Conservation (phyloP, 2,113 vertebrate genomes). For the Amphiprion ocellaris region DNA sequence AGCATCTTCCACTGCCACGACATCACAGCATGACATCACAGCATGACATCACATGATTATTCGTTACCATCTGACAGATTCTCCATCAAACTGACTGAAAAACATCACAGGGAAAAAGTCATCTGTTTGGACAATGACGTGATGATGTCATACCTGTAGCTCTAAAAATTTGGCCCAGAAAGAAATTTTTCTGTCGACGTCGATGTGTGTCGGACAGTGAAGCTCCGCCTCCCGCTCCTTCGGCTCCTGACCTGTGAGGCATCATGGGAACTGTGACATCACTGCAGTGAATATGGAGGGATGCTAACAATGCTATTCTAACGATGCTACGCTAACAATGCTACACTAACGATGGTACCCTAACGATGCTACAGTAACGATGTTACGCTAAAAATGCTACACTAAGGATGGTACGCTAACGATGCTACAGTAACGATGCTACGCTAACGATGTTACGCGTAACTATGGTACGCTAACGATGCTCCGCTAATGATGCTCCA, state of each 20-base stretch:
- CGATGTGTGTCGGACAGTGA: conserved; percentile 88
- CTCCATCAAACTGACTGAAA: no score
- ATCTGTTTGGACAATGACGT: background rate
- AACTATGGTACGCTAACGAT: no score
- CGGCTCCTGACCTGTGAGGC: conserved; percentile 89
- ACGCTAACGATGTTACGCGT: no score
- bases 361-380: no score
- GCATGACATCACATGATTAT: background rate
- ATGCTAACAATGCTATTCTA: no score
- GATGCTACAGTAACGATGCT: no score
- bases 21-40: conserved; percentile 8
- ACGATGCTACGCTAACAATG: background rate
- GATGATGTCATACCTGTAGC: conserved; percentile 85
- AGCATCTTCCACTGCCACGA: conserved; percentile 93
- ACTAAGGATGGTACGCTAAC: no score
- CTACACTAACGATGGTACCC: no score
- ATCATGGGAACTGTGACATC: conserved; percentile 1
- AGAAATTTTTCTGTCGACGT: conserved; percentile 91
- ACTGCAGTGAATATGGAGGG: no score
- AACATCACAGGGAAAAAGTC: background rate
- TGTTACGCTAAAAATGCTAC: background rate
- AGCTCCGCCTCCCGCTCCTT: conserved; percentile 93
- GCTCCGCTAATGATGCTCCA: no score
- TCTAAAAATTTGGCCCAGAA: conserved; percentile 95
- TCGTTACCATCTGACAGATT: no score